Evolutionary conservation across 2,113 vertebrate species (phyloP).

Genomic region (Ascaphus truei): DNA sequence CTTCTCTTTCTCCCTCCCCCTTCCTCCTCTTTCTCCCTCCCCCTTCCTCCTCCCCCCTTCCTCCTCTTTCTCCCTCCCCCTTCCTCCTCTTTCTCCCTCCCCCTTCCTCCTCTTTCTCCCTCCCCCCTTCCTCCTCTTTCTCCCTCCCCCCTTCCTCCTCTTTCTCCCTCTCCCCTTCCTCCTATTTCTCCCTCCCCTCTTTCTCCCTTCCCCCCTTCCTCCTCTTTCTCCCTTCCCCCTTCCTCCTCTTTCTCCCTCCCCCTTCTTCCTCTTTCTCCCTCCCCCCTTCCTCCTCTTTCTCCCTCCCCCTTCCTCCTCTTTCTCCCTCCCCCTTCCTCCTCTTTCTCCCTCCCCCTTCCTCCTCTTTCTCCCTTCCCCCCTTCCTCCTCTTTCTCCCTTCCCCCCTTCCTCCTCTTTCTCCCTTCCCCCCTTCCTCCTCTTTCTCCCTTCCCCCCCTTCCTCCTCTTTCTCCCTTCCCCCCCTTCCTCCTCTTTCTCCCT

Average conservation of each 20-base stretch:
- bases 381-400: no score
- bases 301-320: not conserved
- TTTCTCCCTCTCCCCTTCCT: not conserved
- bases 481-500: no score
- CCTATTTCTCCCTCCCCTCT: no score
- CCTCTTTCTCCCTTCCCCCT: not conserved
- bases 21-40: no score
- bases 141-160: slow-evolving; percentile 42
- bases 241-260: not conserved
- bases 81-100: not conserved
- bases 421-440: no score
- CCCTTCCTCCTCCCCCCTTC: not conserved
- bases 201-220: not conserved
- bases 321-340: no score
- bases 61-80: no score
- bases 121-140: not conserved
- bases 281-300: not conserved
- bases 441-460: not conserved
- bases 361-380: no score
- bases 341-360: no score
- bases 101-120: not conserved
- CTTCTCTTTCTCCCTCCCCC: no score
- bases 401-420: no score
- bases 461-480: no score
- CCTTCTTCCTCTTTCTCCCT: not conserved